Percentiles rank a stretch among this genome's conserved stretches.
Evolutionary conservation across 1,140 invertebrate genomes (phyloP).

Genomic region (Lamellibrachia luymesi): DNA sequence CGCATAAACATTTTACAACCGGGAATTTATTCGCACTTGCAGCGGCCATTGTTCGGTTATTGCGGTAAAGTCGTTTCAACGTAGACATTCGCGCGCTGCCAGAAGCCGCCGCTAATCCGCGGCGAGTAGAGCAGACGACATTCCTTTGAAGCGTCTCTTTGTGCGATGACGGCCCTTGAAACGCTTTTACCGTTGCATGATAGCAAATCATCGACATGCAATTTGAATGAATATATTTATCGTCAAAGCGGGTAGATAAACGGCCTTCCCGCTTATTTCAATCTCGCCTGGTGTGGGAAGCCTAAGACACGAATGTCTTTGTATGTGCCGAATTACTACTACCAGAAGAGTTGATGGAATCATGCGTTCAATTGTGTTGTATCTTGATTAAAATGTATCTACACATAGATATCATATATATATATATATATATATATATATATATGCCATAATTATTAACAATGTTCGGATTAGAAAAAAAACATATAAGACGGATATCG

Average conservation of each 20-base stretch:
- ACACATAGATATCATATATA: background rate
- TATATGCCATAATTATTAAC: no score
- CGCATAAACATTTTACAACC: background rate
- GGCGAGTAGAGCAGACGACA: background rate
- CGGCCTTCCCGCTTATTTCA: background rate
- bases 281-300: background rate
- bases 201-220: background rate
- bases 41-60: background rate
- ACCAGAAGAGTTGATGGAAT: background rate
- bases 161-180: background rate
- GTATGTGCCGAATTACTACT: background rate
- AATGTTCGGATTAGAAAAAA: no score
- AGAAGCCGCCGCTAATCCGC: background rate
- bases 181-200: background rate
- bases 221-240: background rate
- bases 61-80: background rate
- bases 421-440: no score
- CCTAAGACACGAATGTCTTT: background rate
- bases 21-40: background rate
- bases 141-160: background rate
- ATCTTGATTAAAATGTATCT: background rate
- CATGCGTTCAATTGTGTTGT: background rate
- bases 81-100: background rate
- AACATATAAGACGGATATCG: background rate
- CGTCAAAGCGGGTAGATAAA: background rate